Base-by-base conservation (phyloP, 2,113 vertebrate genomes). In the Cettia cetti region DNA sequence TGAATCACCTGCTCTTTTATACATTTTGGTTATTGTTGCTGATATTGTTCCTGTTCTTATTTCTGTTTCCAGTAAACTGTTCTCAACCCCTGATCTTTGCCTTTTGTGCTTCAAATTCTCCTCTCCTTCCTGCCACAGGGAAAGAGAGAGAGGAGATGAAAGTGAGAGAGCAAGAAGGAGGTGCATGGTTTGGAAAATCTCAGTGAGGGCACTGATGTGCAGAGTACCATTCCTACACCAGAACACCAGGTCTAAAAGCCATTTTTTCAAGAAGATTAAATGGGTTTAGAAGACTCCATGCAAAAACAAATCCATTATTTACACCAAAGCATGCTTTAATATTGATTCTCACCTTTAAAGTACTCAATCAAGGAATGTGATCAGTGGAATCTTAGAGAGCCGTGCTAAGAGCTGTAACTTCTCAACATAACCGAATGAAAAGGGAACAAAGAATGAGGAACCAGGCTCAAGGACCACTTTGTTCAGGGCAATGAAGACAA, bases 81-180 rank as follows among this genome's bases (percentile, higher is more conserved):
- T 68, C 26, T 50, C 61, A 76, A 31, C 2, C 26, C 15, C 31
- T 8, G 26, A 37, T 15, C 31, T 42, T 35, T 31, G 17, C 44
- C 31, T 76, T 50, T 31, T 44, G 31, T 31, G 26, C 14, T 68
- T 76, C 30, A 26, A 86, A 5, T 44, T 31, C 37, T 76, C 60
- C 42, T 35, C 53, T 77, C 45, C 39, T 18, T 44, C 45, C 39
- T 28, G 33, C 22, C 4, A 0, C 18, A 86, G 12, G 37, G 22
- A 27, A 37, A 52, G 63, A 15, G 53, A 11, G 37, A 31, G 37
- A 60, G 2, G 6, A 28, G 27, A 39, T 23, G 18, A 44, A 77
- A 52, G 37, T 1, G 0, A 31, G 6, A 11, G 11, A 60, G 33
- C 2, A 4, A 77, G 22, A 52, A 44, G 45, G 23, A 0, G 0